These are phyloP conservation scores for Drosophila simulans DNA, from an alignment of 1,140 invertebrate genomes.

Conservation along the genomic window DNA sequence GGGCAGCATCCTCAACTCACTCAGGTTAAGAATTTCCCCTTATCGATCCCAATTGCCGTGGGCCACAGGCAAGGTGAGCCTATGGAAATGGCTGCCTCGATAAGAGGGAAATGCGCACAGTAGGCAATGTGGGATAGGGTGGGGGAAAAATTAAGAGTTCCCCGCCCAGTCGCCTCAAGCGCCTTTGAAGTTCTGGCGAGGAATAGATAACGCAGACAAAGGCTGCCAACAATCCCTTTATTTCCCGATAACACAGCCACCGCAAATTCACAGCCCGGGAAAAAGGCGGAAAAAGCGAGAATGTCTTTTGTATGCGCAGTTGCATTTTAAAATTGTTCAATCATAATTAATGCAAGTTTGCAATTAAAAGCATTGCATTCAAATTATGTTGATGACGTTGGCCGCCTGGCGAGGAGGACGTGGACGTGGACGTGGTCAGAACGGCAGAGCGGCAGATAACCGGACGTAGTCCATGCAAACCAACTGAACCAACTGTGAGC, in stretches of 20 bases:
- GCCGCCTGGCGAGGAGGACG: constrained; percentile 26
- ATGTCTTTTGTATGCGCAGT: constrained; percentile 52
- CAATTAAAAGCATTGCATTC: constrained; percentile 81
- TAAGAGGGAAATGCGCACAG: constrained; percentile 39
- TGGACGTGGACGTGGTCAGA: constrained; percentile 1
- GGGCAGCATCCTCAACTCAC: constrained; percentile 21
- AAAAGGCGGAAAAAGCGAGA: constrained; percentile 42
- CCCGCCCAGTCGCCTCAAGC: constrained; percentile 51
- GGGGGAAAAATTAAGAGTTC: constrained; percentile 58
- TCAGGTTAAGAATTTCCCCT: constrained; percentile 28
- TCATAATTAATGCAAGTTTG: constrained; percentile 82
- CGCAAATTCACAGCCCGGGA: constrained; percentile 30
- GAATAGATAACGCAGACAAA: constrained; percentile 43
- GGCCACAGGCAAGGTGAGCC: constrained; percentile 33
- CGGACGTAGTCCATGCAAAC: constrained; percentile 47
- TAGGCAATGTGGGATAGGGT: neutral
- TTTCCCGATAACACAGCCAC: constrained; percentile 30
- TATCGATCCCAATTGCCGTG: constrained; percentile 56
- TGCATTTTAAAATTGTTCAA: constrained; percentile 72
- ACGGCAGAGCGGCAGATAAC: constrained; percentile 27
- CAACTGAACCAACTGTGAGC: constrained; percentile 30
- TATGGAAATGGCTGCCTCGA: constrained; percentile 52
- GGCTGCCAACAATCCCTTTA: constrained; percentile 11
- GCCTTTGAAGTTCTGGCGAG: constrained; percentile 68
- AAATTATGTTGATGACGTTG: constrained; percentile 72